Conservation (phyloP, 2,888 invertebrate species). For the Norana najaformis region DNA sequence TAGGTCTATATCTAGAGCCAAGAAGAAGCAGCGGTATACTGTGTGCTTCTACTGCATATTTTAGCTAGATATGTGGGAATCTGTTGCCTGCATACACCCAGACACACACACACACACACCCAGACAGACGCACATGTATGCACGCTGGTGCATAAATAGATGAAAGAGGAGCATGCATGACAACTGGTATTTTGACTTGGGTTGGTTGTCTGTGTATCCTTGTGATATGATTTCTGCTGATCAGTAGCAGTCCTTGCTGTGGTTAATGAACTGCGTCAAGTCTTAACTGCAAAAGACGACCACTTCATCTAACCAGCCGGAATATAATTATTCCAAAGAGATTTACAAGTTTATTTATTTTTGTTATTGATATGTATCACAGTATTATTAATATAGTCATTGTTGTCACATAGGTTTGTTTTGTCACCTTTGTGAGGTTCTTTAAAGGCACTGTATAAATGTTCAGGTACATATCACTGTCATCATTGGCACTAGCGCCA, state of each 20-base stretch:
- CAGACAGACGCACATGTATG: neutral
- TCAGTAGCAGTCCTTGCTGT: neutral
- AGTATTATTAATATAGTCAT: neutral
- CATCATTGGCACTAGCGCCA: no score
- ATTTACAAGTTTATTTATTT: neutral
- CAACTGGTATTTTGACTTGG: neutral
- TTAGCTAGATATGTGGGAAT: neutral
- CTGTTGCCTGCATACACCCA: neutral
- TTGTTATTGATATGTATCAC: neutral
- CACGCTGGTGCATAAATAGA: neutral
- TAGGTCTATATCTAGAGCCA: constrained; percentile 5
- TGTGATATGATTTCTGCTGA: neutral
- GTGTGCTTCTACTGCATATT: neutral
- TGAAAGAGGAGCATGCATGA: constrained; percentile 10
- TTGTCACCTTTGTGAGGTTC: neutral
- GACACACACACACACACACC: neutral
- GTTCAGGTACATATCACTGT: no score
- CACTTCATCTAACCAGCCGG: neutral
- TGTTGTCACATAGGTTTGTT: neutral
- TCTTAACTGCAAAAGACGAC: neutral
- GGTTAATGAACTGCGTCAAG: neutral
- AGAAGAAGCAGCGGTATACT: no score
- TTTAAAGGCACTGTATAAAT: neutral
- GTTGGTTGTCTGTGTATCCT: neutral
- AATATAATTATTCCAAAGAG: neutral